Evolutionary conservation across 2,888 invertebrate genomes (phyloP).

Genomic region (Aricia artaxerxes): DNA sequence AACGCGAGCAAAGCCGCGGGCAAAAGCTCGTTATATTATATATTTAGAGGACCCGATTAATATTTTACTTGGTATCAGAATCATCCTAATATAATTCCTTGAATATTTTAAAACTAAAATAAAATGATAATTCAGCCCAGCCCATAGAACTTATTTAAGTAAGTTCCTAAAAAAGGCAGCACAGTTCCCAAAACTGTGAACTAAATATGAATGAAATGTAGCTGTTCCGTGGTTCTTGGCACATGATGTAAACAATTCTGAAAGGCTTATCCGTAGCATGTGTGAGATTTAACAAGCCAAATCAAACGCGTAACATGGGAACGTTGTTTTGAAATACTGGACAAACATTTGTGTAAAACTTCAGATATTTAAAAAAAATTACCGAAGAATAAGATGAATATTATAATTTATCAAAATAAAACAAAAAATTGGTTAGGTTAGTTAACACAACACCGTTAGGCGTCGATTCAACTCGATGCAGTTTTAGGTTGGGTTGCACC

Average conservation of each 20-base stretch:
- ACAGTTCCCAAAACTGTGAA: background rate
- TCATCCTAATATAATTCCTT: no score
- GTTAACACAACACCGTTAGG: no score
- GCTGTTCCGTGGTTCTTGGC: background rate
- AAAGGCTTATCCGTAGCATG: conserved; percentile 2
- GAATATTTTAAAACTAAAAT: no score
- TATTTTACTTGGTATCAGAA: no score
- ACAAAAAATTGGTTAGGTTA: no score
- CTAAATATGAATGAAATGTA: background rate
- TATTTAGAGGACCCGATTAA: no score
- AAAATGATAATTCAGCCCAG: no score
- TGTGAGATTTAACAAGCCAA: conserved; percentile 9
- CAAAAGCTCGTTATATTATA: no score
- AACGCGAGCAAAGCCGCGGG: no score
- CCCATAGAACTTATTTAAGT: background rate
- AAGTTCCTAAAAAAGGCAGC: background rate
- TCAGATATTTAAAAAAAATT: background rate
- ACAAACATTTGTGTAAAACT: background rate
- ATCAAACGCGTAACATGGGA: background rate
- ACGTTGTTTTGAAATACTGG: background rate
- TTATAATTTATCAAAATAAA: no score
- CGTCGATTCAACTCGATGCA: no score
- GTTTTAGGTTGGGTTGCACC: no score
- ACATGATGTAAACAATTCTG: background rate
- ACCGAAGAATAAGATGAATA: background rate